Evolutionary conservation across 2,113 vertebrate genomes (phyloP).

Genomic region (Felis catus): DNA sequence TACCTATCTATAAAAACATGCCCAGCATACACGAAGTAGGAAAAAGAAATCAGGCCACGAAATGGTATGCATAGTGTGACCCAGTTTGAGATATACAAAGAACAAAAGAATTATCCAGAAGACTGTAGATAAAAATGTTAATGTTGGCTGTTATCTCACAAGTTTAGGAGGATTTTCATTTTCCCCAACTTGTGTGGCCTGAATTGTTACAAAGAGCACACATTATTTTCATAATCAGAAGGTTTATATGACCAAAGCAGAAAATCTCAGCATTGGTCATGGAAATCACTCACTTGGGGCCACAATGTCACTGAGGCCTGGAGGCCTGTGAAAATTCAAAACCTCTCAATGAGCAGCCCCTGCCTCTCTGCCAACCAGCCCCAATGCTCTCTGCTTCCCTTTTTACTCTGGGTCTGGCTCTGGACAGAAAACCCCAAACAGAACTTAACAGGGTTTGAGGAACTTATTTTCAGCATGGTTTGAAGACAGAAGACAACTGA

Average conservation of each 20-base stretch:
- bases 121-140: neutral
- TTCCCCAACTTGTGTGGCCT: neutral
- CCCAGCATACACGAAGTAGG: neutral
- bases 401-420: neutral
- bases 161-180: neutral
- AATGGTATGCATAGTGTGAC: neutral
- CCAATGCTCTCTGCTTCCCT: neutral
- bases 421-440: constrained; percentile 11
- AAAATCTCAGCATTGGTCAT: neutral
- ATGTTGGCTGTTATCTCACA: neutral
- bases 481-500: neutral
- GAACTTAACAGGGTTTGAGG: neutral
- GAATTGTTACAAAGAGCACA: neutral
- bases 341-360: neutral
- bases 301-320: neutral
- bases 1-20: neutral
- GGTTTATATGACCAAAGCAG: neutral
- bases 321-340: neutral
- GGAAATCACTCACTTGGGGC: neutral
- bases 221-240: neutral
- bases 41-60: neutral
- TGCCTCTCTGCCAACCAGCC: neutral
- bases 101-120: neutral
- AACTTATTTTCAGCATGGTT: neutral
- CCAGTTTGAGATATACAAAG: neutral